Percentiles rank a stretch among this genome's conserved stretches.
phyloP scores from a whole-genome alignment of 23 tunicate genomes.

The Clavelina lepadiformis region DNA sequence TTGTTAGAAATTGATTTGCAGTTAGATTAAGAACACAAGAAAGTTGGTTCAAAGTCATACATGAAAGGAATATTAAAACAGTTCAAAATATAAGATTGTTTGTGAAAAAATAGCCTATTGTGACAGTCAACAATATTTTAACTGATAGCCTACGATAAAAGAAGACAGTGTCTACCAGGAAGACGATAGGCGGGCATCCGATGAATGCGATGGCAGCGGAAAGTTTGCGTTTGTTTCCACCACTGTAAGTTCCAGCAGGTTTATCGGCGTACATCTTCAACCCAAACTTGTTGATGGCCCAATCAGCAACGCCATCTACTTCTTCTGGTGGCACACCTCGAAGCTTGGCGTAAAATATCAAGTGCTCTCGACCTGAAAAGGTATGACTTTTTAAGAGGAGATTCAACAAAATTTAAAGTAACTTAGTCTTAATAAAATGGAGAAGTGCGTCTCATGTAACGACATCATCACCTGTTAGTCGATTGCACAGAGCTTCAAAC shows the following conservation, averaged over 20 bases:
- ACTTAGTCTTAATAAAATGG: too few relatives aligned
- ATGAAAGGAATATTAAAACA: too few relatives aligned
- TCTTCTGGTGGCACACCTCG: constrained; percentile 91
- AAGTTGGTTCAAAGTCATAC: too few relatives aligned
- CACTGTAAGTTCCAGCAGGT: constrained; percentile 95
- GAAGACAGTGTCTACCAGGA: constrained; percentile 39
- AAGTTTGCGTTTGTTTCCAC: constrained; percentile 92
- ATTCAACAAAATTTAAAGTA: too few relatives aligned
- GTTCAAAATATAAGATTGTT: too few relatives aligned
- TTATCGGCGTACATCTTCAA: constrained; percentile 65
- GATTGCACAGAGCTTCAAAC: constrained; percentile 83
- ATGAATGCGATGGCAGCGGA: constrained; percentile 99
- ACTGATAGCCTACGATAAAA: too few relatives aligned
- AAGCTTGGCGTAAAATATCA: constrained; percentile 76
- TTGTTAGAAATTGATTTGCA: too few relatives aligned
- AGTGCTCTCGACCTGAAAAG: constrained; percentile 77
- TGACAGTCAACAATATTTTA: too few relatives aligned
- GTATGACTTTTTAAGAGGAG: too few relatives aligned
- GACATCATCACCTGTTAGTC: constrained; percentile 60
- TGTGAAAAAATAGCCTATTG: too few relatives aligned
- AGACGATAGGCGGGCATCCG: constrained; percentile 85
- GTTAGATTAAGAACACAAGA: too few relatives aligned
- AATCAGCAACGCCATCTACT: constrained; percentile 58
- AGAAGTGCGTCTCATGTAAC: too few relatives aligned
- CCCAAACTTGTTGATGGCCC: constrained; percentile 84